phyloP scores from a whole-genome alignment of 2,113 vertebrate species.

The Aramus guarauna region DNA sequence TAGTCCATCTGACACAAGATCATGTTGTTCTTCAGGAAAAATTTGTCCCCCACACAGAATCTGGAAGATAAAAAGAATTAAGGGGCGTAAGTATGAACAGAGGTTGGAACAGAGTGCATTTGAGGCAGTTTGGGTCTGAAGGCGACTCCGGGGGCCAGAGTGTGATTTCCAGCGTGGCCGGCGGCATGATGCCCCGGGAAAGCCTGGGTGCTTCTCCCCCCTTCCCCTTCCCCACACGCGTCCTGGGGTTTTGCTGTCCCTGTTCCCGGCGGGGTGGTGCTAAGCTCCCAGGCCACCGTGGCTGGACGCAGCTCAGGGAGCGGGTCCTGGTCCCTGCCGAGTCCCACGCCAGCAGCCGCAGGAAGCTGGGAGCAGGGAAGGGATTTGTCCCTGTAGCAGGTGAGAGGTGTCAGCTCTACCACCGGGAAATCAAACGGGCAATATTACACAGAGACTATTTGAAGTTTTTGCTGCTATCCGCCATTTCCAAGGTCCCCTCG shows the following conservation, averaged over 20 bases:
- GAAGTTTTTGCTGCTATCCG: conserved; percentile 9
- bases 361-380: neutral
- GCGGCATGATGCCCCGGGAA: neutral
- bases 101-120: accelerated
- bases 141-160: neutral
- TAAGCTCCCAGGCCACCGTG: neutral
- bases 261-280: neutral
- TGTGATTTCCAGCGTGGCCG: neutral
- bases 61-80: conserved; percentile 69
- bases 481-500: neutral
- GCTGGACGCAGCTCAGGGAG: neutral
- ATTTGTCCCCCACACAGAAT: conserved; percentile 99
- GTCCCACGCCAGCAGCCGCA: accelerated
- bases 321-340: neutral
- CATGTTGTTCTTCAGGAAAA: conserved; percentile 99
- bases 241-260: neutral
- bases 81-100: accelerated
- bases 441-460: neutral
- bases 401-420: neutral
- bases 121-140: neutral
- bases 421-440: neutral
- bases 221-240: accelerated
- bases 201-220: neutral
- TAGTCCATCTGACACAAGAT: conserved; percentile 99
- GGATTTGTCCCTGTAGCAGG: neutral